Evolutionary conservation across 2,888 invertebrate species (phyloP), one percentile per base, ranked within the genome.

Genomic region (Ptychoptera albimana): DNA sequence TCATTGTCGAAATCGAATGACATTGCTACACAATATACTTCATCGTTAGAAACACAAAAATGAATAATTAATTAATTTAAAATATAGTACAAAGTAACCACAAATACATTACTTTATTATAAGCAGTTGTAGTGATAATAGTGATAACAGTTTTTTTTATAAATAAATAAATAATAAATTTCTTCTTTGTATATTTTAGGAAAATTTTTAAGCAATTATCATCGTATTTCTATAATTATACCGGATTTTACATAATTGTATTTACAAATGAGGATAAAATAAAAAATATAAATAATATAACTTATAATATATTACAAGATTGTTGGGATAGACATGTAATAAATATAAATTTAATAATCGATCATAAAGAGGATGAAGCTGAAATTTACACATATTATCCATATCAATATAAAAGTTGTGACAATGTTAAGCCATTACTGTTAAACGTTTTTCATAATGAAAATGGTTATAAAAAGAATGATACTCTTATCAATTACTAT

Each of bases 341-440:
- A 16, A 42, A 42, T 42, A 34, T 34, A 12, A 42, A 42, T 42
- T 11, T 42, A 12, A 23, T 42, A 42, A 42, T 16, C n/a, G 13
- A 12, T 12, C 12, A 29, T 8, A 8, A 35, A n/a, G 8, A n/a
- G 11, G 10, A 35, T 8, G 8, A n/a, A 2, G 42, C 42, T 6
- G 9, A 35, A 8, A 35, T 42, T 34, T 42, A 12, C 9, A 35
- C 42, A 42, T 42, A 23, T 42, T 42, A 34, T 42, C 42, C 42
- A 11, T 42, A 34, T 35, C 15, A 15, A 12, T 15, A 34, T n/a
- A 15, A 14, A n/a, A 35, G 34, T 35, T 42, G 42, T 35, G 16
- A 23, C 2, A 42, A 42, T 9, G 7, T 35, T 2, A n/a, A 35
- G 2, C 42, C 42, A 12, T 15, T 23, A 8, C 2, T 42, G n/a